Base-by-base conservation (phyloP, 2,888 invertebrate species). In the Leptopilina myrica region DNA sequence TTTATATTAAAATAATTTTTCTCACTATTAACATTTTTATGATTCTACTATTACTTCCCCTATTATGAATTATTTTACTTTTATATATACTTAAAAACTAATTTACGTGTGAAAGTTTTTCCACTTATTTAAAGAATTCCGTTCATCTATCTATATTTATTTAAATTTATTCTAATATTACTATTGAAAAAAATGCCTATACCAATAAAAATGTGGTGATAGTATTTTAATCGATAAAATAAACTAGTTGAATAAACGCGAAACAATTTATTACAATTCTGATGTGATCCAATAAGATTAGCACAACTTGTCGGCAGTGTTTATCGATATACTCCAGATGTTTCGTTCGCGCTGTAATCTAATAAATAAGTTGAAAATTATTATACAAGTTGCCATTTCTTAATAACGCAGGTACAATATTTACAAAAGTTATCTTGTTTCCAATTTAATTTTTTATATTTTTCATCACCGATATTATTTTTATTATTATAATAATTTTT, bases 271-370 rank as follows among this genome's bases (percentile, higher is more conserved):
- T 26, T 67, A 46, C 67, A 20, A 43, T 49, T 49, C 67, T 46
- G 43, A 43, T 43, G 26, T 46, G 67, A 67, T 67, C 46, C 49
- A 67, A 12, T 46, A 12, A 67, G 67, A 49, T 67, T 67, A 67
- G 49, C 67, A 26, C 26, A 67, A 67, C 49, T 46, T 49, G 67
- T 67, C 46, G 20, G 67, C 11, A 67, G 46, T 67, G 20, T 49
- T 67, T 43, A 67, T 67, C 67, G 67, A 67, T 46, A 67, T 43
- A 26, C 46, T 43, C 15, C 49, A 49, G 67, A 49, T 67, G 67
- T 67, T 49, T 67, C 46, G 49, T 49, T 67, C 49, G 46, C 67
- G 43, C 43, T 8, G 67, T n/a, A n/a, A n/a, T n/a, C n/a, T 1
- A 15, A 46, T 67, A 46, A 67, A 49, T 67, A 67, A 49, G 15